Evolutionary conservation across 2,797 vertebrate species (phyloP).

Genomic region (Heliangelus exortis): DNA sequence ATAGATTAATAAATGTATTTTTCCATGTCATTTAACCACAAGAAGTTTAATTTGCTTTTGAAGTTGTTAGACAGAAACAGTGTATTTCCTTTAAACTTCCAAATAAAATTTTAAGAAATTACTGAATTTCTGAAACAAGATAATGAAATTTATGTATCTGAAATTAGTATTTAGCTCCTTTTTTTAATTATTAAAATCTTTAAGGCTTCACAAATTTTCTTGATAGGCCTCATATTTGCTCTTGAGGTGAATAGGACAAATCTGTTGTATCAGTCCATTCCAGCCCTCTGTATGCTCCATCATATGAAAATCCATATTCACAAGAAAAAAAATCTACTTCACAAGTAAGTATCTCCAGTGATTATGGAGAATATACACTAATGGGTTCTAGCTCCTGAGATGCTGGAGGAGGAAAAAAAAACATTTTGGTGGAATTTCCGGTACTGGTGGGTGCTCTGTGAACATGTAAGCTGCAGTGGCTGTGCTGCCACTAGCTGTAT

Average conservation of each 20-base stretch:
- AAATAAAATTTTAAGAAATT: neutral
- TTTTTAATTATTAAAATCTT: neutral
- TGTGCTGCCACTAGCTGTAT: neutral
- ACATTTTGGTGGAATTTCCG: neutral
- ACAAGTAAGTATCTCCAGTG: neutral
- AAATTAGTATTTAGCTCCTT: neutral
- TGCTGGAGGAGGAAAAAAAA: neutral
- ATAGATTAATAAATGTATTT: neutral
- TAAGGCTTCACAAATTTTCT: neutral
- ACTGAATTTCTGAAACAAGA: neutral
- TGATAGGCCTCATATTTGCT: neutral
- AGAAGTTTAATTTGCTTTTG: neutral
- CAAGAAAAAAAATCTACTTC: neutral
- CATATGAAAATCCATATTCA: neutral
- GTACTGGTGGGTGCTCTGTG: neutral
- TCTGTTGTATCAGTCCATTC: neutral
- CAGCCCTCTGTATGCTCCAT: neutral
- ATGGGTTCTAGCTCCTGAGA: neutral
- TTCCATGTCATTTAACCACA: neutral
- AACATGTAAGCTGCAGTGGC: neutral
- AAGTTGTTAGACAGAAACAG: neutral
- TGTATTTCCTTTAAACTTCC: neutral
- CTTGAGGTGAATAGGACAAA: conserved; percentile 9
- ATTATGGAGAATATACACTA: neutral
- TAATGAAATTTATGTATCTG: neutral